Conservation (phyloP, 2,113 vertebrate species). For the Meleagris gallopavo region DNA sequence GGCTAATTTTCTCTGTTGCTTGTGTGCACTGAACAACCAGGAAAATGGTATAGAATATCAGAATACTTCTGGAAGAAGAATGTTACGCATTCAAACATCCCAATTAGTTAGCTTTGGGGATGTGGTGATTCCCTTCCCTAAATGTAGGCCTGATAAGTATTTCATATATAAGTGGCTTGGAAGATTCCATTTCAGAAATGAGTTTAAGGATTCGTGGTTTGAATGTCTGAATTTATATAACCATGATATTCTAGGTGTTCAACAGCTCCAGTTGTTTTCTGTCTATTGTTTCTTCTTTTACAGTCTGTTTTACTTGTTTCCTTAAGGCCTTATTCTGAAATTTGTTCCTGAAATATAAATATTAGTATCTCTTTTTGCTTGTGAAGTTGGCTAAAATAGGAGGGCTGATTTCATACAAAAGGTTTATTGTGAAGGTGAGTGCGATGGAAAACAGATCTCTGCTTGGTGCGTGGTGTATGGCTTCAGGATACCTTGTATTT, state of each 20-base stretch:
- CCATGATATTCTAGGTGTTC: not conserved
- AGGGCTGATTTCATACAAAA: conserved; percentile 2
- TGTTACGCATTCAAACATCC: not conserved
- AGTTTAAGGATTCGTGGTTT: not conserved
- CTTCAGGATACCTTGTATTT: not conserved
- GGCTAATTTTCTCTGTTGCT: not conserved
- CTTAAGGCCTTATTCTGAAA: not conserved
- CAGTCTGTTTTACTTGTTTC: conserved; percentile 7
- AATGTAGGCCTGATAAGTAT: not conserved
- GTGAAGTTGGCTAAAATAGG: not conserved
- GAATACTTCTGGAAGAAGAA: not conserved
- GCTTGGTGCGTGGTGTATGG: not conserved
- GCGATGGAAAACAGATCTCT: not conserved
- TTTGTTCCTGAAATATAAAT: not conserved
- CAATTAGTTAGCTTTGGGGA: not conserved
- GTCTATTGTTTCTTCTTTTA: not conserved
- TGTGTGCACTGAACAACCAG: not conserved
- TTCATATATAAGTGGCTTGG: not conserved
- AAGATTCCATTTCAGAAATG: not conserved
- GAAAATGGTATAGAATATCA: not conserved
- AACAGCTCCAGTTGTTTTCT: not conserved
- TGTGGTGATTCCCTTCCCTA: not conserved
- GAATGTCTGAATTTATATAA: not conserved
- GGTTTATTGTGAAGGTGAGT: not conserved
- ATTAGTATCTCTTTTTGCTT: not conserved